Conservation (phyloP, 2,888 invertebrate genomes). For the Acleris laterana region DNA sequence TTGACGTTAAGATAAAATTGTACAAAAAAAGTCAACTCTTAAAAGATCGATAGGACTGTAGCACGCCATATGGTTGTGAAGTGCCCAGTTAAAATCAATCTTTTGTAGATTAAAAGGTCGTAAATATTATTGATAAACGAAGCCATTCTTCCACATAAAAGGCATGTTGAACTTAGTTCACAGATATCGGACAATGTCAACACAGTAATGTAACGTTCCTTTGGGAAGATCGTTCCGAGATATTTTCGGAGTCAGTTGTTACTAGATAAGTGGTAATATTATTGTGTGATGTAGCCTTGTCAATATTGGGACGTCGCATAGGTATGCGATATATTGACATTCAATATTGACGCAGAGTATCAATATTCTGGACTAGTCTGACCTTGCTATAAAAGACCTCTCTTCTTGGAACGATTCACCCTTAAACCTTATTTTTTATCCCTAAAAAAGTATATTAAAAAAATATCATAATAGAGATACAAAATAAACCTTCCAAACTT, state of each 20-base stretch:
- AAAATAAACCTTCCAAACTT: too few species aligned
- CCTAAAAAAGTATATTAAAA: not conserved
- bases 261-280: conserved; percentile 80
- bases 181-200: conserved; percentile 68
- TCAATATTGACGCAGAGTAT: conserved; percentile 77
- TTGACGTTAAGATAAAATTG: not conserved
- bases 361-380: conserved; percentile 64
- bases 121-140: conserved; percentile 65
- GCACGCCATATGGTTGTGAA: conserved; percentile 51
- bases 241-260: conserved; percentile 74
- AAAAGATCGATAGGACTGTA: not conserved
- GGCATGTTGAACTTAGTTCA: conserved; percentile 59
- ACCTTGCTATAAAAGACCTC: conserved; percentile 63
- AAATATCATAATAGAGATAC: not conserved
- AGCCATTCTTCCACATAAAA: conserved; percentile 61
- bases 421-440: conserved; percentile 10
- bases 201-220: conserved; percentile 59
- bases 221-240: conserved; percentile 64
- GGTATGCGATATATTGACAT: conserved; percentile 80
- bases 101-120: conserved; percentile 60
- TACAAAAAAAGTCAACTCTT: conserved; percentile 10
- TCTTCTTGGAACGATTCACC: conserved; percentile 53
- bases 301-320: conserved; percentile 77
- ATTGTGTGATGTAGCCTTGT: conserved; percentile 74
- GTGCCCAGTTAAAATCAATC: conserved; percentile 57